Evolutionary conservation across 2,888 invertebrate genomes (phyloP).

Genomic region (Pristionchus exspectatus): DNA sequence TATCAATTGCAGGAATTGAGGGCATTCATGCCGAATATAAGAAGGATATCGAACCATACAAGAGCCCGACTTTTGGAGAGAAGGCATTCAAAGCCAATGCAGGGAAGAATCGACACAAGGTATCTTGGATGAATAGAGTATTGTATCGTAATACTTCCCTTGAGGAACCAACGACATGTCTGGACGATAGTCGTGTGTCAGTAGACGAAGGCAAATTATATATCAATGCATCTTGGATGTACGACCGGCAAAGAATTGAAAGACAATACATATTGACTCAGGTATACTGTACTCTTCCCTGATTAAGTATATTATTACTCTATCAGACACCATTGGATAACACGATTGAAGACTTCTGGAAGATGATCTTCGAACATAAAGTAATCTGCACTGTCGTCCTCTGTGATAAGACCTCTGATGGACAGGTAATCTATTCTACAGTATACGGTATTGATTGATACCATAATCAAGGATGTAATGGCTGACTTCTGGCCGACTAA

Average conservation of each 20-base stretch:
- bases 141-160: background rate
- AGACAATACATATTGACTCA: constrained; percentile 37
- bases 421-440: background rate
- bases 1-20: background rate
- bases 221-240: constrained; percentile 24
- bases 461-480: background rate
- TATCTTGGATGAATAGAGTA: background rate
- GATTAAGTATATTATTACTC: background rate
- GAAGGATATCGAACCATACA: constrained; percentile 11
- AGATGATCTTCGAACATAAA: constrained; percentile 34
- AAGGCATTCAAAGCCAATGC: background rate
- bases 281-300: background rate
- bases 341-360: constrained; percentile 43
- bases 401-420: constrained; percentile 25
- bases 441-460: background rate
- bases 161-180: background rate
- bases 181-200: background rate
- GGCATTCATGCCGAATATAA: constrained; percentile 14
- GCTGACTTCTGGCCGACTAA: constrained; percentile 31
- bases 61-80: background rate
- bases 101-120: constrained; percentile 32
- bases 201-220: background rate
- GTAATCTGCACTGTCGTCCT: background rate
- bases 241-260: background rate
- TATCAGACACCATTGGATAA: constrained; percentile 1